phyloP scores from a whole-genome alignment of 2,797 vertebrate genomes.

The Danio tinwini region DNA sequence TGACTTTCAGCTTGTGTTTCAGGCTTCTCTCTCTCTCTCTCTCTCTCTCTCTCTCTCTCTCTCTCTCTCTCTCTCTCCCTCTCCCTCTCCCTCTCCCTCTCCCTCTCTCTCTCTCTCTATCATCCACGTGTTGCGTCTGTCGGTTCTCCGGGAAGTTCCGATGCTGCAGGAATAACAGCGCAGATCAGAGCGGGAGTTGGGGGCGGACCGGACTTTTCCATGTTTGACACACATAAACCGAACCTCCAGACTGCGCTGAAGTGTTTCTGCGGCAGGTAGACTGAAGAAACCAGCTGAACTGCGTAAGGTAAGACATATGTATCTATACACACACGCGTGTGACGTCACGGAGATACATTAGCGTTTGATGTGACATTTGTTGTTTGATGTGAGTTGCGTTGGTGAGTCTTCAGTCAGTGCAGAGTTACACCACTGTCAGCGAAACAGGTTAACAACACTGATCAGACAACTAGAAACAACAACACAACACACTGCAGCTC shows the following conservation, averaged over 20 bases:
- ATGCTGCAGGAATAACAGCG: neutral
- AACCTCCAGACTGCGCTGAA: slow-evolving; percentile 3
- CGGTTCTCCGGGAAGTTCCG: slow-evolving; percentile 2
- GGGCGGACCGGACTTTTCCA: slow-evolving; percentile 24
- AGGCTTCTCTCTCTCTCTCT: neutral
- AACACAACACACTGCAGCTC: neutral
- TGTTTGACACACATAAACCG: slow-evolving; percentile 3
- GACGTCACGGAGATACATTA: slow-evolving; percentile 1
- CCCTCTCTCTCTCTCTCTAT: neutral
- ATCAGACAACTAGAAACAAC: neutral
- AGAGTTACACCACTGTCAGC: neutral
- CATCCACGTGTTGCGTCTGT: slow-evolving; percentile 51
- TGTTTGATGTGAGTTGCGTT: neutral
- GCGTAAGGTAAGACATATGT: slow-evolving; percentile 45
- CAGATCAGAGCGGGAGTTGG: slow-evolving; percentile 16
- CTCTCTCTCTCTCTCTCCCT: neutral
- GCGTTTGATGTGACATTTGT: neutral
- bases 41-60: neutral
- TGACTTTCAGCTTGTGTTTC: slow-evolving; percentile 32
- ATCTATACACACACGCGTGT: neutral
- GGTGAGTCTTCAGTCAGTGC: neutral
- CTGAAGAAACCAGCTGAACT: slow-evolving; percentile 11
- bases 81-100: neutral
- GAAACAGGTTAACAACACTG: neutral
- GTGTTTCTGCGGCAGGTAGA: slow-evolving; percentile 14